Base-by-base conservation (phyloP, 1,140 invertebrate species). In the Danaus melanippus region DNA sequence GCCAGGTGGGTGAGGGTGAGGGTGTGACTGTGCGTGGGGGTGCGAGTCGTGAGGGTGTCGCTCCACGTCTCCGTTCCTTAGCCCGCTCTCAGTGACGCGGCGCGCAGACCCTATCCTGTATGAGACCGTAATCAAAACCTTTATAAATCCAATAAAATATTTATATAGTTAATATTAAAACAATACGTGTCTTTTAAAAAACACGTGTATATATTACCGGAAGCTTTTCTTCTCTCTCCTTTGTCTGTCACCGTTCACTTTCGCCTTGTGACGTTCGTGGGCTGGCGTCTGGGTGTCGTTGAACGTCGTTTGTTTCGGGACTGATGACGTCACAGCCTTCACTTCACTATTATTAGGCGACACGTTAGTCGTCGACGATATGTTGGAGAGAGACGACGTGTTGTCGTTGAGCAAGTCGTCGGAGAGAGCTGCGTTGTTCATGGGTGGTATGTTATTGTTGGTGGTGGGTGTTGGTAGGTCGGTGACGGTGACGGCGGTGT, bases 71-170 rank as follows among this genome's bases (percentile, higher is more conserved):
- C 68, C 66, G 60, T 58, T 58, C 17, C 41, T 60, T 32, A 32
- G 2, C 58, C 50, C 55, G 50, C 50, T 48, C 40, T 71, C 76
- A 12, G 63, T 66, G 44, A 84, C 78, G 12, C 81, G 69, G 15
- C 77, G 73, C 43, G 81, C 81, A 9, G 81, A 76, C 0, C 81
- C 81, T 81, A 84, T 81, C 66, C 78, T 76, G 67, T 15, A 50
- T 32, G 11, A 44, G 32, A 49, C 7, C 42, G 9, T 39, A 7
- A 4, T 42, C 12, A 41, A n/a, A 9, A 32, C 11, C 12, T 17
- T 55, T 40, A 41, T 54, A 54, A 48, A 8, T 17, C 47, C 39
- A 41, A 15, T 21, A 43, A 43, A 4, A 52, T 39, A 51, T 42
- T 21, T 32, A 10, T 9, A 12, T 15, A 10, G 40, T 10, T 40